Percentiles rank a stretch among this genome's conserved stretches.
phyloP scores from a whole-genome alignment of 2,113 vertebrate species.

The Carlito syrichta region DNA sequence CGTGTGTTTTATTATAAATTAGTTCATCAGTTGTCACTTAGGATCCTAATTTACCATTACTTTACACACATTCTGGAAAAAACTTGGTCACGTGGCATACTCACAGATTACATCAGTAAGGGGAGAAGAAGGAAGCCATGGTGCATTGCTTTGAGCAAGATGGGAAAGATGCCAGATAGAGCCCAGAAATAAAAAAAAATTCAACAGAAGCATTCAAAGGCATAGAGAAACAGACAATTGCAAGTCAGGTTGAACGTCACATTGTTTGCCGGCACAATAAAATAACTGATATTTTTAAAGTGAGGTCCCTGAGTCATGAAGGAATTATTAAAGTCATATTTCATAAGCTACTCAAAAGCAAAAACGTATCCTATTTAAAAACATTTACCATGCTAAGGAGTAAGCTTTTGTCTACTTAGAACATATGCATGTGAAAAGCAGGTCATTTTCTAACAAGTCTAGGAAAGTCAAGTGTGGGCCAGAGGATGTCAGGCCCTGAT shows the following conservation, averaged over 20 bases:
- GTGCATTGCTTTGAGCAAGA: background rate
- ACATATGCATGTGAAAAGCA: background rate
- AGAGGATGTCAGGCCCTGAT: accelerated
- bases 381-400: background rate
- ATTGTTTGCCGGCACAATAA: accelerated
- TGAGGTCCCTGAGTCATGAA: background rate
- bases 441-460: background rate
- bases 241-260: accelerated
- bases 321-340: background rate
- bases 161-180: background rate
- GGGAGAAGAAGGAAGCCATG: background rate
- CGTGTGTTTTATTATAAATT: background rate
- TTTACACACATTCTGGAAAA: background rate
- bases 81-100: background rate
- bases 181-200: background rate
- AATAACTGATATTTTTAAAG: background rate
- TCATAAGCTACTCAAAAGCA: background rate
- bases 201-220: background rate
- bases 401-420: background rate
- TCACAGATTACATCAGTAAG: background rate
- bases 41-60: background rate
- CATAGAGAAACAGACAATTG: accelerated
- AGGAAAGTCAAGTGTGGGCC: background rate
- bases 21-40: background rate
- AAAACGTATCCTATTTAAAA: background rate